These are phyloP conservation scores for Noctuana brunneofusca DNA, from an alignment of 2,888 invertebrate genomes.

Conservation along the genomic window DNA sequence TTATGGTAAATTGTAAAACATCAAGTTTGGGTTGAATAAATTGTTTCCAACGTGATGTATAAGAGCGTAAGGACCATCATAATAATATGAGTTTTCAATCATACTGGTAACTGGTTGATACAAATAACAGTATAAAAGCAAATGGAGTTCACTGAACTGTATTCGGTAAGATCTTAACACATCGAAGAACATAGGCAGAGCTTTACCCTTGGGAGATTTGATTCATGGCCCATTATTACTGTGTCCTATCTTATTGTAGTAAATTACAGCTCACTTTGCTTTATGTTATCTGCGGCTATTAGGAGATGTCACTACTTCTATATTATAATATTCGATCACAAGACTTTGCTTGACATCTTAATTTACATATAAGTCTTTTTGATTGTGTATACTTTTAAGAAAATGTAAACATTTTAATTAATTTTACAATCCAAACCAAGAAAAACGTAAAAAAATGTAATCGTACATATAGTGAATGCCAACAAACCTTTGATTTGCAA, in stretches of 20 bases:
- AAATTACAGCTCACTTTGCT: conserved; percentile 22
- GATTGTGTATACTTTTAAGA: too few relatives aligned
- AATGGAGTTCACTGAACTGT: conserved; percentile 13
- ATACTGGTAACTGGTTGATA: neutral
- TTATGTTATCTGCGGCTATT: conserved; percentile 26
- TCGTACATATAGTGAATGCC: too few relatives aligned
- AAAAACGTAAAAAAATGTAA: too few relatives aligned
- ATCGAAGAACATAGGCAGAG: conserved; percentile 27
- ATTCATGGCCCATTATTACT: conserved; percentile 28
- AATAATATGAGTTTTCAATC: neutral
- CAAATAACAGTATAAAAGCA: neutral
- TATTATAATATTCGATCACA: conserved; percentile 13
- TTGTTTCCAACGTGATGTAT: too few relatives aligned
- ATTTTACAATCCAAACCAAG: too few relatives aligned
- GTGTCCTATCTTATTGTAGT: conserved; percentile 29
- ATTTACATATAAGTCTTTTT: too few relatives aligned
- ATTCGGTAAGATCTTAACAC: conserved; percentile 26
- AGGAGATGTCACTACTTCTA: conserved; percentile 13
- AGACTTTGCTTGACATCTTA: too few relatives aligned
- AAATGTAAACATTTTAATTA: too few relatives aligned
- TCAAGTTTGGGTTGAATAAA: too few relatives aligned
- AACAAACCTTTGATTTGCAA: too few relatives aligned
- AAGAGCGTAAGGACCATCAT: neutral
- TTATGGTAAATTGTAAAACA: too few relatives aligned
- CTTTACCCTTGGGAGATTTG: conserved; percentile 23